phyloP scores from a whole-genome alignment of 1,140 invertebrate species.

The Hyles vespertilio region DNA sequence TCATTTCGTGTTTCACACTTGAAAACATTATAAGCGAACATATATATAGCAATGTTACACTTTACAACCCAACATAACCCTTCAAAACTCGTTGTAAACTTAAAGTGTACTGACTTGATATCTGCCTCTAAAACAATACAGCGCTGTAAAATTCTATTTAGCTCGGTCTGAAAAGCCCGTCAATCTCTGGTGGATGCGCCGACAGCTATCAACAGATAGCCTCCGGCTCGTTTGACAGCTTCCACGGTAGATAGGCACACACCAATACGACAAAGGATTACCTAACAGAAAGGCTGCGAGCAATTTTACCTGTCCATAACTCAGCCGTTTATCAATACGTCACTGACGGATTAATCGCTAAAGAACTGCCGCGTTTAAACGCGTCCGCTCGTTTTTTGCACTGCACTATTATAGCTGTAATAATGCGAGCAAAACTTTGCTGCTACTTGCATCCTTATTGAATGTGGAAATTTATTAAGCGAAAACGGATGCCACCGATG shows the following conservation, averaged over 20 bases:
- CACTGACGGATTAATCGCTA: slow-evolving; percentile 4
- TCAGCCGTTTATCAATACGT: slow-evolving; percentile 25
- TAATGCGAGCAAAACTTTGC: slow-evolving; percentile 4
- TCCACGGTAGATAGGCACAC: slow-evolving; percentile 23
- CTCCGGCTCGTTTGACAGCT: slow-evolving; percentile 29
- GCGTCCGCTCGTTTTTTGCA: slow-evolving; percentile 6
- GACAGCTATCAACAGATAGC: slow-evolving; percentile 44
- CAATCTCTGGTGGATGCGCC: slow-evolving; percentile 31
- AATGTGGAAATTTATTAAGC: slow-evolving; percentile 36
- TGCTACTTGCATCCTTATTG: slow-evolving; percentile 25
- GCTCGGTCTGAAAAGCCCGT: slow-evolving; percentile 28
- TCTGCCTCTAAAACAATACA: slow-evolving; percentile 14
- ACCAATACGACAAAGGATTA: slow-evolving; percentile 42
- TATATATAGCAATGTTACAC: too few species aligned
- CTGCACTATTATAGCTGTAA: not conserved
- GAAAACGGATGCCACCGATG: slow-evolving; percentile 34
- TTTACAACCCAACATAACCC: too few species aligned
- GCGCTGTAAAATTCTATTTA: slow-evolving; percentile 38
- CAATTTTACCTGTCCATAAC: slow-evolving; percentile 38
- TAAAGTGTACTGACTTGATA: slow-evolving; percentile 3
- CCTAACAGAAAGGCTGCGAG: slow-evolving; percentile 32
- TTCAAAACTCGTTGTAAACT: too few species aligned
- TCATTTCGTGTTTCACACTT: too few species aligned
- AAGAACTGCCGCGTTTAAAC: slow-evolving; percentile 14
- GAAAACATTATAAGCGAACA: too few species aligned